These are phyloP conservation scores for Schmidtea mediterranea DNA, from an alignment of 1,140 invertebrate genomes.

Conservation along the genomic window DNA sequence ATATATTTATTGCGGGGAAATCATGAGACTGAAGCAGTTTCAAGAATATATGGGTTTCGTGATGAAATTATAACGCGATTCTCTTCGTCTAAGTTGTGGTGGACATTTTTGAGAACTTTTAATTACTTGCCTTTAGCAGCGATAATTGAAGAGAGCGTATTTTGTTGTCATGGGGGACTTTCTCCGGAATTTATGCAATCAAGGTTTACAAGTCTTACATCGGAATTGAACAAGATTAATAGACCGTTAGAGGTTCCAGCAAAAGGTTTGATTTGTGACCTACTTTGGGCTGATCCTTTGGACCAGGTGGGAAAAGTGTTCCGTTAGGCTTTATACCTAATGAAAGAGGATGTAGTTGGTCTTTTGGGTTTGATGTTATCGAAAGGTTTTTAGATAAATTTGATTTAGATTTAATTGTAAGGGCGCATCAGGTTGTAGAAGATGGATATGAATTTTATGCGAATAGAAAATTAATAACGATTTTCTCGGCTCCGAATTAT, in stretches of 20 bases:
- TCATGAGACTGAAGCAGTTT: conserved; percentile 38
- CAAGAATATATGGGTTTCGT: conserved; percentile 34
- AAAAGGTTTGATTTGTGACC: conserved; percentile 24
- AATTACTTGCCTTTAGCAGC: conserved; percentile 7
- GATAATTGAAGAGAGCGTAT: conserved; percentile 7
- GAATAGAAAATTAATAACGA: conserved; percentile 8
- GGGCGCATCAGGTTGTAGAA: conserved; percentile 6
- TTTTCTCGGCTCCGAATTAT: conserved; percentile 27
- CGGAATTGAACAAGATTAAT: conserved; percentile 15
- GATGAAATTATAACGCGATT: neutral
- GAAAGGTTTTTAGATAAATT: neutral
- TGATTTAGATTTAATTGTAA: conserved; percentile 1
- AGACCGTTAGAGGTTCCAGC: conserved; percentile 24
- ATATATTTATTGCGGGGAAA: conserved; percentile 39
- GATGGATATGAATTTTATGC: conserved; percentile 7
- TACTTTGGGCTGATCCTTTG: conserved; percentile 25
- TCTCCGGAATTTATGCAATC: conserved; percentile 16
- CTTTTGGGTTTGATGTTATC: conserved; percentile 23
- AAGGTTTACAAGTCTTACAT: conserved; percentile 17
- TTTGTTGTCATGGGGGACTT: conserved; percentile 11
- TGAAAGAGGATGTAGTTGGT: conserved; percentile 26
- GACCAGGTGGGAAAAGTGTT: conserved; percentile 22
- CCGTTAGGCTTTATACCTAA: conserved; percentile 24
- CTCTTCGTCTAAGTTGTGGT: conserved; percentile 32
- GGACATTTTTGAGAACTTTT: conserved; percentile 10